Percentiles rank a stretch among this genome's conserved stretches.
Conservation (phyloP, 30 jellyfish, hydroid and myxozoan species). For the Hydractinia symbiolongicarpus region DNA sequence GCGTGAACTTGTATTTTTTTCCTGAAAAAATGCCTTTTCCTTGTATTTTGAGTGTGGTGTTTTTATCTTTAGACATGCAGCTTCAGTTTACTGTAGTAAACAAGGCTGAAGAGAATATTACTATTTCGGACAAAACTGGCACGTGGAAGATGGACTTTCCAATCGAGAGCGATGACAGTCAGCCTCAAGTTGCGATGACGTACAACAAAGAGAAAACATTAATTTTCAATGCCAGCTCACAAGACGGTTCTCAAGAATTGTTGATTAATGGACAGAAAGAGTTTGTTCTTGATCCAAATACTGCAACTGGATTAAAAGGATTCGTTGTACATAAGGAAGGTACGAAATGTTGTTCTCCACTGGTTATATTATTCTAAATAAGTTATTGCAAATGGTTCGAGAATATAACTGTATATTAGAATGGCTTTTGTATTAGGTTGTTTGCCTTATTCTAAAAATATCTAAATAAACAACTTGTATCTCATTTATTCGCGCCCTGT, state of each 20-base stretch:
- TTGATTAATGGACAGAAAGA: slow-evolving; percentile 66
- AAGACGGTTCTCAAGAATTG: slow-evolving; percentile 38
- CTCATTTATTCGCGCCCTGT: too few species aligned
- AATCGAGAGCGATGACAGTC: slow-evolving; percentile 28
- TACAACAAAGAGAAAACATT: slow-evolving; percentile 32
- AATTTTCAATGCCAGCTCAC: slow-evolving; percentile 52
- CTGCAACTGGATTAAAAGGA: slow-evolving; percentile 40
- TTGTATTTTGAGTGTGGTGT: too few species aligned
- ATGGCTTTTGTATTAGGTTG: too few species aligned
- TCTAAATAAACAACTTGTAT: too few species aligned
- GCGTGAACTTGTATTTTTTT: neutral
- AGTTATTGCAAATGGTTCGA: neutral
- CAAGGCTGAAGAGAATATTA: slow-evolving; percentile 32
- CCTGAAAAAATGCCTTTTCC: neutral
- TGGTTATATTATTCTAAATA: neutral
- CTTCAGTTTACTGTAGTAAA: slow-evolving; percentile 26
- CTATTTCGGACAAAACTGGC: slow-evolving; percentile 30
- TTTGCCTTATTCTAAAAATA: too few species aligned
- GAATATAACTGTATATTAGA: too few species aligned
- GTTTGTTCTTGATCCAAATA: slow-evolving; percentile 49
- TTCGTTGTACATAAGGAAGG: slow-evolving; percentile 72
- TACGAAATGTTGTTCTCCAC: neutral
- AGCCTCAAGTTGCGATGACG: slow-evolving; percentile 44
- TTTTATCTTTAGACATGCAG: slow-evolving; percentile 18
- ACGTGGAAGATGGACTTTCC: slow-evolving; percentile 42